Evolutionary conservation across 2,888 invertebrate species (phyloP), one percentile per base, ranked within the genome.

Genomic region (Cosmia pyralina): DNA sequence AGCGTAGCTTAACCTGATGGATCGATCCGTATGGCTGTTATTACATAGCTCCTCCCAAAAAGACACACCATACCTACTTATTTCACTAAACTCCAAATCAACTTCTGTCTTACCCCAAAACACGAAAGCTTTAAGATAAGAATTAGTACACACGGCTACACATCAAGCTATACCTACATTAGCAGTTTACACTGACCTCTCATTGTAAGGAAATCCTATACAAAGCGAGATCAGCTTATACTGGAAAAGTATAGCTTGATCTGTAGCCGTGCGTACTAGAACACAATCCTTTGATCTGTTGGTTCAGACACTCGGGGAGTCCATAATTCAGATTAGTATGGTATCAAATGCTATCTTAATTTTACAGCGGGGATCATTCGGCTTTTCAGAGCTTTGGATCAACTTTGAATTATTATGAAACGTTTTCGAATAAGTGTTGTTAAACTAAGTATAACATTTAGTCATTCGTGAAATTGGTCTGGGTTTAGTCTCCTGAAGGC

Each of bases 281-380:
- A 62, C 44, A 65, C 68, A 78, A 74, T 75, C 75, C 73, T 68
- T 75, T 68, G 64, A 82, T 82, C 81, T 83, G 84, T 85, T 85
- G 46, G 44, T 84, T 84, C 84, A 84, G 84, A 79, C 66, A 75
- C 65, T 84, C 71, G 19, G 69, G 44, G 66, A 75, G 38, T 79
- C 73, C 84, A 63, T 76, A 75, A 77, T 84, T 81, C 69, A 73
- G 72, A 79, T 75, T 79, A 75, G 75, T 53, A 64, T 72, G 68
- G 72, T 69, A 72, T 65, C 53, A 70, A 83, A 69, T 70, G 67
- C 48, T 84, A 86, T 84, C 85, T 86, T 77, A 84, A 81, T 84
- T 86, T 84, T 52, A 73, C 84, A 86, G 84, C 48, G n/a, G 58
- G 58, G 67, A 72, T 81, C 53, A 58, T 72, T 60, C 46, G 55